These are phyloP conservation scores for Eulimnadia texana DNA, from an alignment of 1,140 invertebrate species.

Conservation along the genomic window DNA sequence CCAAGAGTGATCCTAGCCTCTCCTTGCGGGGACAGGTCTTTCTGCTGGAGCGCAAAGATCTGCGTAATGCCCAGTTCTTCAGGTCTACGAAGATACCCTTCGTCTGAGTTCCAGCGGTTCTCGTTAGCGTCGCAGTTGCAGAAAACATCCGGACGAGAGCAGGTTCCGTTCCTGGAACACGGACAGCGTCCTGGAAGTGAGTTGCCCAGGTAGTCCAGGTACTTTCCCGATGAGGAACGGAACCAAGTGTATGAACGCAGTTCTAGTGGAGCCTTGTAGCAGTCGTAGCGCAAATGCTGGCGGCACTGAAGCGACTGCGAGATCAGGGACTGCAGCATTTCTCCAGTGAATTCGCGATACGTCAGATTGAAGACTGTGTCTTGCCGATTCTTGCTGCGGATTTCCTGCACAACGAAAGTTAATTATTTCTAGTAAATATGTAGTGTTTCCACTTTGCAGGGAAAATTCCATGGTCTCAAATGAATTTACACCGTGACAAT, in stretches of 20 bases:
- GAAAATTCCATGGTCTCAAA: too few species aligned
- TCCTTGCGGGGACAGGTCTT: constrained; percentile 60
- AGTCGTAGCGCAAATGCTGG: constrained; percentile 82
- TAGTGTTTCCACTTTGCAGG: too few species aligned
- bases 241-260: constrained; percentile 83
- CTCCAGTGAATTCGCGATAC: constrained; percentile 72
- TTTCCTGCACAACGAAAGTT: constrained; percentile 10
- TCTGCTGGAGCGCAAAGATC: constrained; percentile 77
- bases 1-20: constrained; percentile 73
- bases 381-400: constrained; percentile 31
- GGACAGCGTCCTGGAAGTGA: constrained; percentile 50
- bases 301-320: constrained; percentile 75
- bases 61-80: constrained; percentile 72
- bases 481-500: too few species aligned
- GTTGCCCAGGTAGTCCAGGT: constrained; percentile 67
- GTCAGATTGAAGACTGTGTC: constrained; percentile 72
- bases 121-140: constrained; percentile 75
- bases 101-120: constrained; percentile 72
- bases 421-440: background rate
- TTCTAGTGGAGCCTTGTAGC: constrained; percentile 70
- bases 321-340: constrained; percentile 79
- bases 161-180: constrained; percentile 60
- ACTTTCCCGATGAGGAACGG: constrained; percentile 54
- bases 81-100: constrained; percentile 62
- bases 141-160: constrained; percentile 56